phyloP scores from a whole-genome alignment of 2,888 invertebrate species.

The Pantelozetes paolii region DNA sequence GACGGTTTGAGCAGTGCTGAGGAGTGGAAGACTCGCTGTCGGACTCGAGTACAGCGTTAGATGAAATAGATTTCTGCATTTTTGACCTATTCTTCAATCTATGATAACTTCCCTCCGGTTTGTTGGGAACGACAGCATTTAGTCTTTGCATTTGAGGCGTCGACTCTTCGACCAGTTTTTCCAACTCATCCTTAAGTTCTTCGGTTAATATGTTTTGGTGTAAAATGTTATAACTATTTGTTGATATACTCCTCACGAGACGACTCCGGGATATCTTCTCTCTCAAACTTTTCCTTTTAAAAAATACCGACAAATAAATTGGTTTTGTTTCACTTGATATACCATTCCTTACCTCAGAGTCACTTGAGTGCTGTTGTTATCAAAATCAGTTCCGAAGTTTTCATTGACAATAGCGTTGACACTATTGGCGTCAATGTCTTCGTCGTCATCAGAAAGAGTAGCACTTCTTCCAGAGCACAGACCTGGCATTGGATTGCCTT shows the following conservation, averaged over 20 bases:
- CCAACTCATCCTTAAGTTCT: conserved; percentile 45
- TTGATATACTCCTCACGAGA: conserved; percentile 48
- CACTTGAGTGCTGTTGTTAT: neutral
- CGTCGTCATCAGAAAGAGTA: conserved; percentile 46
- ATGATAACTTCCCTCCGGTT: conserved; percentile 2
- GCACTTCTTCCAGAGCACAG: conserved; percentile 45
- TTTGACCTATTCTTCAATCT: conserved; percentile 42
- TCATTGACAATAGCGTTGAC: conserved; percentile 39
- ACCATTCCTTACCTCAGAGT: conserved; percentile 17
- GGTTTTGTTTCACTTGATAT: neutral
- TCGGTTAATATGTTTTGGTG: conserved; percentile 42
- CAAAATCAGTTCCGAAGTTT: conserved; percentile 22
- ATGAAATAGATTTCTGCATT: conserved; percentile 47
- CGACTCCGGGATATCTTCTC: conserved; percentile 47
- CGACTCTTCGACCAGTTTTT: conserved; percentile 45
- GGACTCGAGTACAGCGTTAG: conserved; percentile 48
- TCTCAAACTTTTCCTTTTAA: conserved; percentile 43
- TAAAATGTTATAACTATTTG: conserved; percentile 47
- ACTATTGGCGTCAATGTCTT: conserved; percentile 38
- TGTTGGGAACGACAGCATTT: neutral
- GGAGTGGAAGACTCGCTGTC: conserved; percentile 47
- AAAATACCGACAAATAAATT: neutral
- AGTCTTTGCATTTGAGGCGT: conserved; percentile 23
- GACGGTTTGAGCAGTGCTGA: conserved; percentile 41
- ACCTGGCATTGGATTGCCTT: conserved; percentile 46